Conservation (phyloP, 2,888 invertebrate genomes). For the Automeris io region DNA sequence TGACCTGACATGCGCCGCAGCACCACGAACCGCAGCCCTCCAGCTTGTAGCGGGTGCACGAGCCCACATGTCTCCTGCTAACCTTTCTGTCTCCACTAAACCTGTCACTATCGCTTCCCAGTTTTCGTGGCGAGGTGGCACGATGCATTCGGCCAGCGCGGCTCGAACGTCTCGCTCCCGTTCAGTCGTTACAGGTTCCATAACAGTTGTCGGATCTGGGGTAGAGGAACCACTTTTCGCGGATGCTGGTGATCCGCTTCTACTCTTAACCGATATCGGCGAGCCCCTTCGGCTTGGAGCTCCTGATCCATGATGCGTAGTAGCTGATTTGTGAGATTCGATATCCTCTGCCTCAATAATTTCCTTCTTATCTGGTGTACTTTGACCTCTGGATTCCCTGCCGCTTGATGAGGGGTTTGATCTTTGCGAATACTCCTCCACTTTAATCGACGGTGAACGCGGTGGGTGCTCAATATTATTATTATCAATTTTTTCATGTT, state of each 20-base stretch:
- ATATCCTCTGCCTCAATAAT: too few relatives aligned
- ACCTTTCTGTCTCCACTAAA: slow-evolving; percentile 80
- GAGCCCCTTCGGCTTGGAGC: not conserved
- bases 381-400: not conserved
- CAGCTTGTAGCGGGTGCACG: slow-evolving; percentile 83
- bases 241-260: slow-evolving; percentile 24
- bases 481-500: slow-evolving; percentile 9
- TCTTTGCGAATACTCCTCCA: slow-evolving; percentile 57
- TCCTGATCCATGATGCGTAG: not conserved
- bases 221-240: slow-evolving; percentile 35
- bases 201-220: slow-evolving; percentile 35
- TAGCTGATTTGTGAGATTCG: not conserved
- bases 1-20: slow-evolving; percentile 89
- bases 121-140: slow-evolving; percentile 81
- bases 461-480: slow-evolving; percentile 23
- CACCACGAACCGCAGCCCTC: slow-evolving; percentile 81
- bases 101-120: slow-evolving; percentile 90
- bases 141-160: slow-evolving; percentile 55
- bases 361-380: not conserved
- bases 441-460: slow-evolving; percentile 51
- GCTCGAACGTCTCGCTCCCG: slow-evolving; percentile 46
- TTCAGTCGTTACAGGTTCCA: slow-evolving; percentile 17
- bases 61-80: slow-evolving; percentile 81
- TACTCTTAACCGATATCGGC: not conserved
- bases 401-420: slow-evolving; percentile 28